Conservation (phyloP, 2,113 vertebrate genomes). For the Crotalus tigris region DNA sequence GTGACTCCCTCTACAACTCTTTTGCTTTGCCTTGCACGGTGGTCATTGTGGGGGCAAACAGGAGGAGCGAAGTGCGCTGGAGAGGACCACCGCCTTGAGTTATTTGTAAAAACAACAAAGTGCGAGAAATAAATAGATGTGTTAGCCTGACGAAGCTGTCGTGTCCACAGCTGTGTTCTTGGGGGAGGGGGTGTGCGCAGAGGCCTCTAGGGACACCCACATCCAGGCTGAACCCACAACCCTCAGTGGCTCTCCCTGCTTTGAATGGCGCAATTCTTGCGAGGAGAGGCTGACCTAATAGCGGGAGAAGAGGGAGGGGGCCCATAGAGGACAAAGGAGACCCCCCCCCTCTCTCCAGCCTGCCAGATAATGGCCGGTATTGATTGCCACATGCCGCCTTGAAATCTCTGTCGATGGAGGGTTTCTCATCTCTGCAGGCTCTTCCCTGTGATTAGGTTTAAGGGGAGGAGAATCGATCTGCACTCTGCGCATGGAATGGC, state of each 20-base stretch:
- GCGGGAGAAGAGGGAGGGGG: neutral
- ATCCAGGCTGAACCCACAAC: neutral
- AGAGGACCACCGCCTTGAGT: too few species aligned
- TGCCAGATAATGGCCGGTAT: conserved; percentile 25
- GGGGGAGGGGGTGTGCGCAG: too few species aligned
- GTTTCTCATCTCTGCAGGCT: neutral
- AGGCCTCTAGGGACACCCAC: neutral
- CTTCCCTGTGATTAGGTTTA: conserved; percentile 54
- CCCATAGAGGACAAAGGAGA: neutral
- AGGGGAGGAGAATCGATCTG: conserved; percentile 40
- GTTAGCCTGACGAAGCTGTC: neutral
- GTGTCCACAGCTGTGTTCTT: too few species aligned
- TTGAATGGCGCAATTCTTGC: neutral
- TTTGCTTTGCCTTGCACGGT: too few species aligned
- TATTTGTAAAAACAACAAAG: too few species aligned
- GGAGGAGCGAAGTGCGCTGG: too few species aligned
- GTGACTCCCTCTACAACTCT: too few species aligned
- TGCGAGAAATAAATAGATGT: too few species aligned
- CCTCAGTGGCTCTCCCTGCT: fast-evolving
- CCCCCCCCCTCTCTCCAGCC: neutral
- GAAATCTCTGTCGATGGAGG: conserved; percentile 16
- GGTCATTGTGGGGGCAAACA: too few species aligned
- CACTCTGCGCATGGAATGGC: conserved; percentile 9
- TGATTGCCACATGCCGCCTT: conserved; percentile 14
- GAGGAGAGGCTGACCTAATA: conserved; percentile 29